Evolutionary conservation across 1,140 invertebrate species (phyloP), one percentile per base, ranked within the genome.

Genomic region (Druon quercuslanigerum): DNA sequence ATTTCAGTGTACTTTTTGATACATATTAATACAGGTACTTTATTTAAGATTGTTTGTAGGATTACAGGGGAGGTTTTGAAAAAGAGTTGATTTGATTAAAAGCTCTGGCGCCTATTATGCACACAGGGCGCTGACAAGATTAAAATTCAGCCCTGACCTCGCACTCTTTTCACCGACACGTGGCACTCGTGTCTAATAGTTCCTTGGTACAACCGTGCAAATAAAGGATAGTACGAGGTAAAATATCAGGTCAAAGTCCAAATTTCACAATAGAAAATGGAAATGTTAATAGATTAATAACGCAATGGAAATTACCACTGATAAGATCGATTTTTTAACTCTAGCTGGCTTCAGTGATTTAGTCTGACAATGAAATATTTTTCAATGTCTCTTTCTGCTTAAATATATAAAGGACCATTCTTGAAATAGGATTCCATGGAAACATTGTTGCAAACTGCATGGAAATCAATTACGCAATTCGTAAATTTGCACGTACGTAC

Each of bases 281-380:
- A 66, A 66, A n/a, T 66, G 40, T 60, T 40, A 66, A 66, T 66
- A 40, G 60, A 66, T 66, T 40, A 66, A 40, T 66, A 66, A 66
- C 33, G 13, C n/a, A 6, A 33, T n/a, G 13, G 19, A 12, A 20
- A 20, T 14, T 46, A 16, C 12, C 20, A 33, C 14, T 13, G 20
- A 60, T 25, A 14, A 66, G 3, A n/a, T 66, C 40, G 7, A n/a
- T 40, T 66, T 6, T 40, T 7, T 66, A 1, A 46, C 7, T 66
- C 20, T 13, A 57, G 17, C 4, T 57, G 56, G 7, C 40, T 46
- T 46, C 11, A 46, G 8, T 46, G 11, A 8, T 46, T 46, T 46
- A 46, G 8, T 46, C 40, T 46, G 40, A 46, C 40, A 46, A 9
- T 11, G 40, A 9, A 46, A 46, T 46, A 46, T 46, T 1, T 46